A percentile compares a stretch with the other conserved stretches of the same genome.
phyloP scores from a whole-genome alignment of 2,797 vertebrate species.

The Centroberyx gerrardi region DNA sequence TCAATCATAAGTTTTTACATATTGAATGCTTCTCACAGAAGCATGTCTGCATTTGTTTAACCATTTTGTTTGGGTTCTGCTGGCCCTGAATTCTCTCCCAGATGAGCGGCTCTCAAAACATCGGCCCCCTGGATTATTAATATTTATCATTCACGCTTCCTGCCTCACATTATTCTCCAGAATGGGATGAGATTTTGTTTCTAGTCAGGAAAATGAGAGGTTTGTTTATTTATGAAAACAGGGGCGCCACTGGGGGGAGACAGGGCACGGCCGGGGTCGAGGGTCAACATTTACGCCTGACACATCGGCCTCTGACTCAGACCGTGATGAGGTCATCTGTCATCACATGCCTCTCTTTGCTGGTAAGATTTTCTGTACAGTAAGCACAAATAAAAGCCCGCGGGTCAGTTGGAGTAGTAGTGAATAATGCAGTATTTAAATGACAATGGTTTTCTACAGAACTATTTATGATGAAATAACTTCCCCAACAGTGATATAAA shows the following conservation, averaged over 20 bases:
- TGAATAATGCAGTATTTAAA: not conserved
- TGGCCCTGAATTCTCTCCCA: slow-evolving; percentile 53
- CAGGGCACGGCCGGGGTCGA: not conserved
- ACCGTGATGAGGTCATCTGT: slow-evolving; percentile 46
- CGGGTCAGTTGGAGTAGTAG: not conserved
- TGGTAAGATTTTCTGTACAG: not conserved
- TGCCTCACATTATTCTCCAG: slow-evolving; percentile 76
- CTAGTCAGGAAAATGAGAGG: slow-evolving; percentile 51
- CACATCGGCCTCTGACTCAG: slow-evolving; percentile 54
- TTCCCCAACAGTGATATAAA: slow-evolving; percentile 38
- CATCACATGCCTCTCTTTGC: not conserved
- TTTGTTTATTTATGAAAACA: slow-evolving; percentile 78
- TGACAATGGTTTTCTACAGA: not conserved
- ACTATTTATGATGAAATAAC: slow-evolving; percentile 22
- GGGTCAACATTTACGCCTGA: slow-evolving; percentile 53
- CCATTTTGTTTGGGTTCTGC: slow-evolving; percentile 75
- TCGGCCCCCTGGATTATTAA: slow-evolving; percentile 76
- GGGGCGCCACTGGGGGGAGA: not conserved
- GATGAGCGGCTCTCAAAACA: slow-evolving; percentile 78
- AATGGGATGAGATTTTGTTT: slow-evolving; percentile 77
- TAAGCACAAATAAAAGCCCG: slow-evolving; percentile 2
- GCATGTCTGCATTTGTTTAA: slow-evolving; percentile 36
- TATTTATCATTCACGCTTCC: slow-evolving; percentile 84
- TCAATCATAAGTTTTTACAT: not conserved
- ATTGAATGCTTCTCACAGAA: slow-evolving; percentile 72